Percentiles rank a stretch among this genome's conserved stretches.
phyloP scores from a whole-genome alignment of 2,888 invertebrate species.

The Geotrupes spiniger region DNA sequence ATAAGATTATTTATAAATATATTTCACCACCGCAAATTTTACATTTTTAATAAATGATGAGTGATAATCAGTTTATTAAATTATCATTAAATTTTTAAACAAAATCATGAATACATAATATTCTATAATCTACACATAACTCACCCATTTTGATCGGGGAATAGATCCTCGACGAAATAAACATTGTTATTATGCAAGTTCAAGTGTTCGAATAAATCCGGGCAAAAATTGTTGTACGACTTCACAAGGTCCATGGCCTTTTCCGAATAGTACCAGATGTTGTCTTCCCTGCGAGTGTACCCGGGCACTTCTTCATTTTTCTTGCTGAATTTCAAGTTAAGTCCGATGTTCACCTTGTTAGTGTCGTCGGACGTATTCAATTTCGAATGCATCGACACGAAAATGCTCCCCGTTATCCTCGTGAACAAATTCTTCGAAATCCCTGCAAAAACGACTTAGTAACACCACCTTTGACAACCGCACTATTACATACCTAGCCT shows the following conservation, averaged over 20 bases:
- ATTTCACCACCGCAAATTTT: no score
- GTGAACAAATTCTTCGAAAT: slow-evolving; percentile 72
- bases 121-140: no score
- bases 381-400: slow-evolving; percentile 59
- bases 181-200: slow-evolving; percentile 60
- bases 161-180: slow-evolving; percentile 68
- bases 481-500: slow-evolving; percentile 51
- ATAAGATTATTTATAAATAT: no score
- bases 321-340: slow-evolving; percentile 88
- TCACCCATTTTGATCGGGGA: slow-evolving; percentile 43
- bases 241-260: slow-evolving; percentile 69
- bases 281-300: slow-evolving; percentile 71
- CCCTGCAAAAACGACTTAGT: slow-evolving; percentile 51
- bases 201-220: slow-evolving; percentile 55
- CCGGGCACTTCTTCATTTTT: slow-evolving; percentile 73
- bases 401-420: slow-evolving; percentile 82
- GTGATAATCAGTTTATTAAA: no score
- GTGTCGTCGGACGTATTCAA: slow-evolving; percentile 47
- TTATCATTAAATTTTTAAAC: no score
- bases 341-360: slow-evolving; percentile 75
- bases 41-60: no score
- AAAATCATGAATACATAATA: no score
- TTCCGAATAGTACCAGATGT: slow-evolving; percentile 77
- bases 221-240: slow-evolving; percentile 69
- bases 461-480: no score